phyloP scores from a whole-genome alignment of 2,113 vertebrate genomes.

The Pimephales promelas region DNA sequence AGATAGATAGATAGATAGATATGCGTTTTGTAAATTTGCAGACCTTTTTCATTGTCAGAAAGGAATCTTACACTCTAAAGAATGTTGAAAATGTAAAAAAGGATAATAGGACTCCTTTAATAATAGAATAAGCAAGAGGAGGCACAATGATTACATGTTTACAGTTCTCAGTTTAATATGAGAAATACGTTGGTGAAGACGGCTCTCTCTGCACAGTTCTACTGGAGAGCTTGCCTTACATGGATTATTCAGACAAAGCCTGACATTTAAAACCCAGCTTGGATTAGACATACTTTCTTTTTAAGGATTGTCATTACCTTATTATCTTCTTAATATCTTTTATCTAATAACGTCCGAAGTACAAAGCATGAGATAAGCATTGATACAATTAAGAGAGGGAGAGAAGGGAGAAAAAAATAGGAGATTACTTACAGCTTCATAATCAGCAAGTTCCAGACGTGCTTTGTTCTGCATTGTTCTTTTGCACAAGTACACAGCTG shows the following conservation, averaged over 20 bases:
- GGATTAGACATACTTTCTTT: constrained; percentile 10
- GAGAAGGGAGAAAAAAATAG: constrained; percentile 2
- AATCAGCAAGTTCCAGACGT: constrained; percentile 93
- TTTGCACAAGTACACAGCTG: constrained; percentile 99
- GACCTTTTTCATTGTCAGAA: too few species aligned
- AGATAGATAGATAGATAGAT: too few species aligned
- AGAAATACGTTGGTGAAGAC: not conserved
- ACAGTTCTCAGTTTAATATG: not conserved
- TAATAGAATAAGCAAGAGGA: not conserved
- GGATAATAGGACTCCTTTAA: not conserved
- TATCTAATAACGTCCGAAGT: constrained; percentile 4
- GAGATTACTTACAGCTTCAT: constrained; percentile 90
- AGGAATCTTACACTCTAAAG: too few species aligned
- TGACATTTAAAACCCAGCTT: constrained; percentile 26
- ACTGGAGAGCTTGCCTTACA: constrained; percentile 12
- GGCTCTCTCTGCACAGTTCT: constrained; percentile 7
- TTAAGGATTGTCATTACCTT: constrained; percentile 28
- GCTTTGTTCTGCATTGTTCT: constrained; percentile 99
- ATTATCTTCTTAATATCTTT: constrained; percentile 16
- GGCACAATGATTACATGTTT: not conserved
- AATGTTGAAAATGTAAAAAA: too few species aligned
- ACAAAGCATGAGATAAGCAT: constrained; percentile 9
- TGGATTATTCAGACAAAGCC: constrained; percentile 37
- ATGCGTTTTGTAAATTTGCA: too few species aligned
- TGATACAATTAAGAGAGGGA: constrained; percentile 35